Percentiles rank a stretch among this genome's conserved stretches.
Conservation (phyloP, 2,888 invertebrate genomes). For the Listrodromus nycthemerus region DNA sequence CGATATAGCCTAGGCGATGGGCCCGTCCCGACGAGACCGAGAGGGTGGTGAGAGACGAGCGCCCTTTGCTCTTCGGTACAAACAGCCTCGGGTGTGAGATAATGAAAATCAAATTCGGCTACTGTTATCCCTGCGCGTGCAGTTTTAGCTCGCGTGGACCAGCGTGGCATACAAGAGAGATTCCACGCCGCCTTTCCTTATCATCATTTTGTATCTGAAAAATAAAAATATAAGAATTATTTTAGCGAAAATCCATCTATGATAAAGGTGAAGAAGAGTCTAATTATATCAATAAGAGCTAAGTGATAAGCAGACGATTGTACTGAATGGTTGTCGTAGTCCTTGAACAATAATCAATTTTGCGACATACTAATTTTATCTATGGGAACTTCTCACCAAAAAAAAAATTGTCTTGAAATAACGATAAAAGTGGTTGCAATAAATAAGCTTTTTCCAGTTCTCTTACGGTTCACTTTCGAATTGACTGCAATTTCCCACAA, state of each 20-base stretch:
- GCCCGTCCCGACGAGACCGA: conserved; percentile 67
- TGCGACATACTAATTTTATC: too few relatives aligned
- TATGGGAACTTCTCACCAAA: not conserved
- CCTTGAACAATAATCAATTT: not conserved
- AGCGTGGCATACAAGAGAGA: not conserved
- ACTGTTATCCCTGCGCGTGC: conserved; percentile 10
- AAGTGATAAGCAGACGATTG: not conserved
- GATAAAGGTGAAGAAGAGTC: not conserved
- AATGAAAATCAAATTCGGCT: conserved; percentile 76
- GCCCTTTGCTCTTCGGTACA: conserved; percentile 74
- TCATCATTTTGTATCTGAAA: not conserved
- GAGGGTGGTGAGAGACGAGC: conserved; percentile 74
- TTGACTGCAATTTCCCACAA: not conserved
- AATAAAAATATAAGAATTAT: not conserved
- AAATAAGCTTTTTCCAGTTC: not conserved
- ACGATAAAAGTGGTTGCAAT: not conserved
- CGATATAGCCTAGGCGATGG: conserved; percentile 32
- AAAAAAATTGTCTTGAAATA: not conserved
- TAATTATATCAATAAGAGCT: not conserved
- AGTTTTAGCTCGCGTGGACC: not conserved
- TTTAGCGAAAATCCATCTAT: not conserved
- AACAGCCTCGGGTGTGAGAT: conserved; percentile 78
- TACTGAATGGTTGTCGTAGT: not conserved
- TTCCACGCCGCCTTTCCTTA: not conserved
- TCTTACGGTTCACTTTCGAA: not conserved